Evolutionary conservation across 2,888 invertebrate genomes (phyloP).

Genomic region (Acrobasis repandana): DNA sequence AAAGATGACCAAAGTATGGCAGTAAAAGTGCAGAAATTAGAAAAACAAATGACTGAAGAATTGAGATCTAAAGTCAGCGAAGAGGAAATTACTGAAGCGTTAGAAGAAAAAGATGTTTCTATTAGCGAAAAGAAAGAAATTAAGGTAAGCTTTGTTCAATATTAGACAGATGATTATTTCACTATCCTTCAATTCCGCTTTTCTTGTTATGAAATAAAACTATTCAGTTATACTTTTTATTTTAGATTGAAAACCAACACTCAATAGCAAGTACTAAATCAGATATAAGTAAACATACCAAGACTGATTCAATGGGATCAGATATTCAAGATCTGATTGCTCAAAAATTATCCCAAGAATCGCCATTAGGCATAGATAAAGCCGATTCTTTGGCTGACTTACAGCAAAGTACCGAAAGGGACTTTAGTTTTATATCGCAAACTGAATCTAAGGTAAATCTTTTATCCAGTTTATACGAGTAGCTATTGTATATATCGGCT

Average conservation of each 20-base stretch:
- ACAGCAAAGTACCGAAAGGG: conserved; percentile 76
- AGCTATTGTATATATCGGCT: background rate
- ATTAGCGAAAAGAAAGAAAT: conserved; percentile 53
- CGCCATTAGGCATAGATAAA: conserved; percentile 65
- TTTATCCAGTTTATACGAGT: conserved; percentile 7
- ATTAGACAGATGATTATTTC: background rate
- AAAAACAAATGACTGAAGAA: conserved; percentile 61
- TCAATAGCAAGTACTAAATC: conserved; percentile 67
- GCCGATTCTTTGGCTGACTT: conserved; percentile 74
- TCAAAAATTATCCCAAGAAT: conserved; percentile 68
- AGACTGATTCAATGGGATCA: conserved; percentile 74
- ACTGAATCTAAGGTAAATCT: conserved; percentile 74
- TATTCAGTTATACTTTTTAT: conserved; percentile 31
- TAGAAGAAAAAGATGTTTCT: conserved; percentile 69
- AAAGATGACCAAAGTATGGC: conserved; percentile 47
- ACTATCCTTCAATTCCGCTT: background rate
- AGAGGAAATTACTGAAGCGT: conserved; percentile 62
- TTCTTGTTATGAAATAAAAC: conserved; percentile 6
- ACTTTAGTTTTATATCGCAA: conserved; percentile 75
- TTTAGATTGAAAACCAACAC: conserved; percentile 64
- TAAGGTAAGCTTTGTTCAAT: conserved; percentile 47
- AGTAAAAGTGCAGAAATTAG: conserved; percentile 50
- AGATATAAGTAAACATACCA: conserved; percentile 69
- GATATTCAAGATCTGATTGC: conserved; percentile 61
- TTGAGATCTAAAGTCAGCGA: conserved; percentile 59